Evolutionary conservation across 2,888 invertebrate genomes (phyloP).

Genomic region (Eugnorisma glareosa): DNA sequence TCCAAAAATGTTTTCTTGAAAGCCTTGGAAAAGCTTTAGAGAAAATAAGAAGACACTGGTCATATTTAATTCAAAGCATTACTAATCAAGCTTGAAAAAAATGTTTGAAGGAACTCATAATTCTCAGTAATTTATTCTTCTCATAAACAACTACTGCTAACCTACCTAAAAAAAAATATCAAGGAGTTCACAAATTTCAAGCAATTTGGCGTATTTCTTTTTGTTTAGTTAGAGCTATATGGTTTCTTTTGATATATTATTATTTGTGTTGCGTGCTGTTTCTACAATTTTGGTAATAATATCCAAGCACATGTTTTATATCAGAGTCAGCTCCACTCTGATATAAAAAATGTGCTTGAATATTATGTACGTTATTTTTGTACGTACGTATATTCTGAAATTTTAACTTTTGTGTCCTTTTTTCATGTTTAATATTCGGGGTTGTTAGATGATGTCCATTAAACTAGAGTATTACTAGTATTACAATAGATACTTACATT

Average conservation of each 20-base stretch:
- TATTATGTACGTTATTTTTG: background rate
- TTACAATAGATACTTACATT: background rate
- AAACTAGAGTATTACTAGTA: background rate
- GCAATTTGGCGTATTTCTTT: background rate
- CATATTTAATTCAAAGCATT: conserved; percentile 24
- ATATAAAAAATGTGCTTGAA: too few relatives aligned
- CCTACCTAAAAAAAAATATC: background rate
- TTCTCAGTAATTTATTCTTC: conserved; percentile 3
- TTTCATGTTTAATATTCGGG: background rate
- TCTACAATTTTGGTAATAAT: background rate
- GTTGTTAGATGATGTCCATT: background rate
- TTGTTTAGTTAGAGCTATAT: background rate
- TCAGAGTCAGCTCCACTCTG: background rate
- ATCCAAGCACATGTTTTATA: background rate
- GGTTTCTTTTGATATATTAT: conserved; percentile 5
- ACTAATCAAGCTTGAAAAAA: conserved; percentile 2
- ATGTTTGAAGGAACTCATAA: background rate
- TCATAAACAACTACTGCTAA: background rate
- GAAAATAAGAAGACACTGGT: conserved; percentile 14
- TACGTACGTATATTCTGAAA: background rate
- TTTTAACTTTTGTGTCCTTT: background rate
- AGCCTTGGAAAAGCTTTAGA: background rate
- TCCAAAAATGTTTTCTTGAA: conserved; percentile 6
- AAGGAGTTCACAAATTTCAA: background rate
- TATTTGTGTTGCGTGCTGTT: conserved; percentile 8